Evolutionary conservation across 2,797 vertebrate genomes (phyloP).

Genomic region (Poeciliopsis presidionis): DNA sequence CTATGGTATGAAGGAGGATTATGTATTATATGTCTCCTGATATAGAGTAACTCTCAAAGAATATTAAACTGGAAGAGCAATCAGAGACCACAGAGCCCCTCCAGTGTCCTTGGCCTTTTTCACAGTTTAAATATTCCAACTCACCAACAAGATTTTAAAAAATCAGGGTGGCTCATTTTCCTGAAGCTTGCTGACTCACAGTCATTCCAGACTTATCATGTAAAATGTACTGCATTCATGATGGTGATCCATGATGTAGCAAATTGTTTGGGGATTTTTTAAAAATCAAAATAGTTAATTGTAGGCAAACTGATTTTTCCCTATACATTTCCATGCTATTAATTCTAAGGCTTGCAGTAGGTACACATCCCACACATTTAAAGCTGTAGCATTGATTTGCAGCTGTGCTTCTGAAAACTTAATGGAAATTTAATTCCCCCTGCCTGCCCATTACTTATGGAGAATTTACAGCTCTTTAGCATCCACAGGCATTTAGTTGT

Average conservation of each 20-base stretch:
- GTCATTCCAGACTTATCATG: no score
- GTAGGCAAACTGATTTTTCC: no score
- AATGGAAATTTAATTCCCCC: conserved; percentile 8
- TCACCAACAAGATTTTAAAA: not conserved
- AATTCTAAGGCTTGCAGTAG: not conserved
- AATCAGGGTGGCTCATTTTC: not conserved
- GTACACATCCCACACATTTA: not conserved
- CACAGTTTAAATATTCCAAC: not conserved
- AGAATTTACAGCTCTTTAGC: not conserved
- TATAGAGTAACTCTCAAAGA: conserved; percentile 27
- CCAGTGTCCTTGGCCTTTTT: not conserved
- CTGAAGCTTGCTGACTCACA: not conserved
- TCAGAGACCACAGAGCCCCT: not conserved
- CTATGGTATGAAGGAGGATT: conserved; percentile 35
- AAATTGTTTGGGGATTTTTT: not conserved
- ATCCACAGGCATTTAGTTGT: not conserved
- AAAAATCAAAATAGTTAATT: not conserved
- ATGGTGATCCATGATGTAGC: not conserved
- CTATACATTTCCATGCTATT: not conserved
- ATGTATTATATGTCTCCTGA: conserved; percentile 15
- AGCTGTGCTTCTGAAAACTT: not conserved
- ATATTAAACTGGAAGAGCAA: conserved; percentile 33
- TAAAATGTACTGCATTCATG: not conserved
- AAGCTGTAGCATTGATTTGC: not conserved
- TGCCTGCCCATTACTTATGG: not conserved